Percentiles rank a stretch among this genome's conserved stretches.
phyloP scores from a whole-genome alignment of 2,797 vertebrate genomes.

The Myotis pilosus region DNA sequence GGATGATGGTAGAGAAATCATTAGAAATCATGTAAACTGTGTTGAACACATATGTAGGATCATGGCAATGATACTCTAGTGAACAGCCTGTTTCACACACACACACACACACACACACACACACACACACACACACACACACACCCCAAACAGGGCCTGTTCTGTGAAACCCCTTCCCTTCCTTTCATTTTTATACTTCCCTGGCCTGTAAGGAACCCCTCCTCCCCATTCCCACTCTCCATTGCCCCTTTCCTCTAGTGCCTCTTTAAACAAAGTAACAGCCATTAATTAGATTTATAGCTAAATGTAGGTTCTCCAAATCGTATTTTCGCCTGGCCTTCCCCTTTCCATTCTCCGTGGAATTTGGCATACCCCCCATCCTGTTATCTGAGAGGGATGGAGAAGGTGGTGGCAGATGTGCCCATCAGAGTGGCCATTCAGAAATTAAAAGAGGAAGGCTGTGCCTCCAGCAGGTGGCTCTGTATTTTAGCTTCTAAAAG shows the following conservation, averaged over 20 bases:
- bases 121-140: not conserved
- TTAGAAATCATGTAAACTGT: not conserved
- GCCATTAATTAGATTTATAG: not conserved
- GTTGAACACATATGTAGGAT: not conserved
- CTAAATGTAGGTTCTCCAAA: not conserved
- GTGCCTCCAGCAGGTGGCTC: not conserved
- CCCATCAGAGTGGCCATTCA: not conserved
- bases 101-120: not conserved
- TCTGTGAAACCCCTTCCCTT: not conserved
- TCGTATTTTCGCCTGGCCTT: not conserved
- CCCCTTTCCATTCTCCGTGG: not conserved
- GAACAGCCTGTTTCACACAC: not conserved
- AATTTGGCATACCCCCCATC: not conserved
- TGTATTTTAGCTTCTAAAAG: constrained; percentile 4
- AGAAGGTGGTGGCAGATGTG: constrained; percentile 10
- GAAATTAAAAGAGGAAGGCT: constrained; percentile 19
- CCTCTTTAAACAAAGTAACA: not conserved
- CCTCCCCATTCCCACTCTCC: too few species aligned
- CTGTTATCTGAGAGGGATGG: not conserved
- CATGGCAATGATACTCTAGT: not conserved
- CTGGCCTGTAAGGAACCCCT: not conserved
- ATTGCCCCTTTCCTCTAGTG: not conserved
- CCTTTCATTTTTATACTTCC: not conserved
- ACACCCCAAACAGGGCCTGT: not conserved
- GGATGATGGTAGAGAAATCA: not conserved